Evolutionary conservation across 1,140 invertebrate species (phyloP).

Genomic region (Teleopsis dalmanni): DNA sequence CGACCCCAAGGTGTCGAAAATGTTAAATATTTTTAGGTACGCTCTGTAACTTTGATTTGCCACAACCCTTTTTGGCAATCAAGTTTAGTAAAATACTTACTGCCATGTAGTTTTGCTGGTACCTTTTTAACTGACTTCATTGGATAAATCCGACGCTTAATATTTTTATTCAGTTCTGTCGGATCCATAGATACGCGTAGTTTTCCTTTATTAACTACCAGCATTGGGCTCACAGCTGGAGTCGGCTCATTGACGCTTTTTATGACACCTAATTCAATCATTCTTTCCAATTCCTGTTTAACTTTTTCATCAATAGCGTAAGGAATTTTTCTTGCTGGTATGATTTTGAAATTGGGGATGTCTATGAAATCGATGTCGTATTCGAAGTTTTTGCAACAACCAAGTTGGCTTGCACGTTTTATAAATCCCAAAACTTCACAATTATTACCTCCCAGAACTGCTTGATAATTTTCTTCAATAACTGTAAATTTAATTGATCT

Average conservation of each 20-base stretch:
- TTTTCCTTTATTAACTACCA: slow-evolving; percentile 34
- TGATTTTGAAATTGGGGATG: no score
- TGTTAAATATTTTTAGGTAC: slow-evolving; percentile 26
- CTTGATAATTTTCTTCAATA: neutral
- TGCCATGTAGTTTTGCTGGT: no score
- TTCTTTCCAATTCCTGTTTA: slow-evolving; percentile 26
- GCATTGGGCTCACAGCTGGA: slow-evolving; percentile 32
- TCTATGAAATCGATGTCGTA: no score
- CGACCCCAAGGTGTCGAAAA: slow-evolving; percentile 34
- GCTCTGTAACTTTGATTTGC: slow-evolving; percentile 34
- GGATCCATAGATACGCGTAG: slow-evolving; percentile 42
- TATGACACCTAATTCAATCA: slow-evolving; percentile 24
- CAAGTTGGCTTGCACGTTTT: slow-evolving; percentile 13
- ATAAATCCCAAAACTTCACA: neutral
- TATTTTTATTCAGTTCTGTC: slow-evolving; percentile 37
- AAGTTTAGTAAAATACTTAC: slow-evolving; percentile 28
- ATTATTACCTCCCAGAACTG: neutral
- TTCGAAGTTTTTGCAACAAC: slow-evolving; percentile 13
- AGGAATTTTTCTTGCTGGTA: no score
- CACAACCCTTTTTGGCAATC: slow-evolving; percentile 42
- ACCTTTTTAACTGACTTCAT: slow-evolving; percentile 29
- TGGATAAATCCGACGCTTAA: slow-evolving; percentile 29
- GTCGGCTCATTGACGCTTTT: slow-evolving; percentile 28
- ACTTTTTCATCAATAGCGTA: slow-evolving; percentile 26
- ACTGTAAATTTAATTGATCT: slow-evolving; percentile 1